Evolutionary conservation across 2,888 invertebrate genomes (phyloP).

Genomic region (Drosophila histrio): DNA sequence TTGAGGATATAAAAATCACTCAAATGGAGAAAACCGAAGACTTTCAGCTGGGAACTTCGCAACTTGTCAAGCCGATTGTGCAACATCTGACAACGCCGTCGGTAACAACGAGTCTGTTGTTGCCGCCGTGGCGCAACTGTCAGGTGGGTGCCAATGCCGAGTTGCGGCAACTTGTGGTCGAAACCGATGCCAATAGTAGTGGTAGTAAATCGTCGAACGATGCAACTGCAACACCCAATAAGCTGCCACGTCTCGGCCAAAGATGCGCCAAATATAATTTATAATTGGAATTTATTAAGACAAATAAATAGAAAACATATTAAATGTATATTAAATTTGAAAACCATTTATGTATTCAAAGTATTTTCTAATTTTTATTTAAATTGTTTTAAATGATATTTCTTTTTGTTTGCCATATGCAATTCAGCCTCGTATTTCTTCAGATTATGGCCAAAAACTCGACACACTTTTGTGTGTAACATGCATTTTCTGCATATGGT

Average conservation of each 20-base stretch:
- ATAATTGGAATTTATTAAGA: not conserved
- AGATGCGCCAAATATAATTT: not conserved
- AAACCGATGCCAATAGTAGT: not conserved
- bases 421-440: slow-evolving; percentile 8
- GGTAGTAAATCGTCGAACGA: not conserved
- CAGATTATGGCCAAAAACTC: slow-evolving; percentile 27
- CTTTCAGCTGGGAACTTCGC: not conserved
- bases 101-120: slow-evolving; percentile 12
- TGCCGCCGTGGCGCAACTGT: slow-evolving; percentile 46
- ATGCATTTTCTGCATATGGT: slow-evolving; percentile 57
- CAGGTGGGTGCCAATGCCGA: slow-evolving; percentile 37
- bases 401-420: not conserved
- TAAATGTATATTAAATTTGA: too few relatives aligned
- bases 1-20: slow-evolving; percentile 19
- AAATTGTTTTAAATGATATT: not conserved
- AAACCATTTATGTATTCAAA: not conserved
- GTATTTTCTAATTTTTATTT: not conserved
- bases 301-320: not conserved
- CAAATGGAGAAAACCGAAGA: slow-evolving; percentile 22
- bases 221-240: not conserved
- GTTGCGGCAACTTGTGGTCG: slow-evolving; percentile 13
- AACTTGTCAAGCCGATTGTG: slow-evolving; percentile 13
- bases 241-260: not conserved
- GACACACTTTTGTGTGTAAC: slow-evolving; percentile 36
- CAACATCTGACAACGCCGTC: slow-evolving; percentile 19